Base-by-base conservation (phyloP, 2,888 invertebrate species). In the Zaprionus bogoriensis region DNA sequence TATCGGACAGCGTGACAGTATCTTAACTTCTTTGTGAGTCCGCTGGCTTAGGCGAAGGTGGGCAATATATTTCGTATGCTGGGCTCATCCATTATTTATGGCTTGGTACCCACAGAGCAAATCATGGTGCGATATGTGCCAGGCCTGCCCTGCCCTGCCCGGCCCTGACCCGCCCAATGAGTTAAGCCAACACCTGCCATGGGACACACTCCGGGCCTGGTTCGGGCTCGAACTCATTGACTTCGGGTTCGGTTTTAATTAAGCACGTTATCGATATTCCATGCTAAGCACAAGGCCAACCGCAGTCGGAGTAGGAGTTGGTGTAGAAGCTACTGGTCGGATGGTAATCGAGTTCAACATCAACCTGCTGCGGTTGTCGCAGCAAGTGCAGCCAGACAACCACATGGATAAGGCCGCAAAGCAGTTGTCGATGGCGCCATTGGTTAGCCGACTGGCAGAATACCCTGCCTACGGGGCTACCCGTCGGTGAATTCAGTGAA, bases 31-130 rank as follows among this genome's bases (percentile, higher is more conserved):
- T 20, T 61, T 68, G 36, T 53, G 42, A 19, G 30, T 44, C 38
- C 23, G 38, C 20, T 50, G 28, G 50, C 63, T 70, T 63, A 36
- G 66, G 50, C 36, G 25, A 61, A 46, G 66, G 7, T 60, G 54
- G 54, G 41, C 72, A 50, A 59, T 65, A 58, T 54, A 59, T 20
- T 0, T 39, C 39, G 74, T 63, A 60, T 77, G 68, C 61, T 66
- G 64, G 57, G 64, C 70, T 76, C 83, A 83, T 80, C 79, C 59
- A 65, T 67, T 66, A 77, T 83, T 86, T 80, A 86, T 74, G 86
- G 62, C 58, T 38, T 36, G 6, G 32, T 36, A 17, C 32, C 32
- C 17, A 12, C 14, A 25, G 30, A 32, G 39, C 22, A 23, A 36
- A 27, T 47, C 30, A n/a, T 38, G 12, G 10, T 23, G 38, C 17